These are phyloP conservation scores for Altica lythri DNA, from an alignment of 2,888 invertebrate genomes.

Conservation along the genomic window DNA sequence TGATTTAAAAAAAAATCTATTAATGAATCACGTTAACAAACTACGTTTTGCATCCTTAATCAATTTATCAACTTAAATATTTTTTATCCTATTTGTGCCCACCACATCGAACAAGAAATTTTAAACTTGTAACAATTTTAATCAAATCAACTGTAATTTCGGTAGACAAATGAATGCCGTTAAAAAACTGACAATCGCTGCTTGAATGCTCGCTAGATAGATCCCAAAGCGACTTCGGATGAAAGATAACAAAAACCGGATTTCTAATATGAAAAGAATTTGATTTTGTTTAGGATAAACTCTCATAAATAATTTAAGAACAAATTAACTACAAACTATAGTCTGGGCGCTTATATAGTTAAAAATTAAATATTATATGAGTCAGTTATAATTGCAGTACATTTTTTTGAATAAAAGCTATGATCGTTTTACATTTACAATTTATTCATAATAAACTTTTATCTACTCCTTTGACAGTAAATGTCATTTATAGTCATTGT, in stretches of 20 bases:
- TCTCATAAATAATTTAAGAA: conserved; percentile 39
- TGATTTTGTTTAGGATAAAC: conserved; percentile 39
- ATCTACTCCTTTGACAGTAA: too few species aligned
- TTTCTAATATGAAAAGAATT: conserved; percentile 37
- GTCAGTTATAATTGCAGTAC: too few species aligned
- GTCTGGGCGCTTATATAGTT: too few species aligned
- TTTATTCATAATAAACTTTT: too few species aligned
- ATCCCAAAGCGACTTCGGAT: conserved; percentile 24
- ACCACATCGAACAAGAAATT: conserved; percentile 2
- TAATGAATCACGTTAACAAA: too few species aligned
- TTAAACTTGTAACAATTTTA: conserved; percentile 30
- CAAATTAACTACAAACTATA: conserved; percentile 33
- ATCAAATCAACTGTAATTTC: conserved; percentile 37
- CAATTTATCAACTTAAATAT: too few species aligned
- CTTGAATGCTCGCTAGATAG: conserved; percentile 26
- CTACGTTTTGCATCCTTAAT: too few species aligned
- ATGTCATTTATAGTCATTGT: too few species aligned
- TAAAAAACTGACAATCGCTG: conserved; percentile 39
- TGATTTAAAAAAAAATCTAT: too few species aligned
- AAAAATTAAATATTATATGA: too few species aligned
- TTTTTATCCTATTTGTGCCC: background rate
- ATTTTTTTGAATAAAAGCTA: too few species aligned
- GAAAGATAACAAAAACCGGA: conserved; percentile 38
- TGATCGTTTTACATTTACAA: too few species aligned
- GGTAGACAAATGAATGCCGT: conserved; percentile 39